Conservation (phyloP, 2,888 invertebrate genomes). For the Mythimna lalbum region DNA sequence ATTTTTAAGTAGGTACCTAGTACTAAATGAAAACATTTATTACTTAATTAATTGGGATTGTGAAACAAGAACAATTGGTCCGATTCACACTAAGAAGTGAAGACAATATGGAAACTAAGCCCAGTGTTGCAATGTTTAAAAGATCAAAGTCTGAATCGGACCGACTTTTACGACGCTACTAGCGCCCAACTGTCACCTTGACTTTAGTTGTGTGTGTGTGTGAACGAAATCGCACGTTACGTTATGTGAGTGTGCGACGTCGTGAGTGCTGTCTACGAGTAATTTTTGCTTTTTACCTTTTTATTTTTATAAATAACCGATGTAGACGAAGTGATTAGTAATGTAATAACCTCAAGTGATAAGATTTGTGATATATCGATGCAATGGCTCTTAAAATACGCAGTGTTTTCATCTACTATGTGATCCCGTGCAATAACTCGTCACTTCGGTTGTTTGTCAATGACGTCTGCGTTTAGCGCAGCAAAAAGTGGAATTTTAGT, state of each 20-base stretch:
- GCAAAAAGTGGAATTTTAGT: conserved; percentile 90
- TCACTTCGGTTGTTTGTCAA: conserved; percentile 90
- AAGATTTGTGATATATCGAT: conserved; percentile 87
- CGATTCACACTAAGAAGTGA: conserved; percentile 12
- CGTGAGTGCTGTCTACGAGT: conserved; percentile 88
- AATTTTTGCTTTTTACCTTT: conserved; percentile 89
- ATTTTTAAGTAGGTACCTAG: too few relatives aligned
- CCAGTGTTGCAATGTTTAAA: conserved; percentile 64
- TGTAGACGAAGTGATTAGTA: conserved; percentile 85
- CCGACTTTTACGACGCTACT: conserved; percentile 71
- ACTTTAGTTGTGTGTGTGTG: conserved; percentile 71
- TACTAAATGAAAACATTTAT: too few relatives aligned
- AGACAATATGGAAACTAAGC: conserved; percentile 9
- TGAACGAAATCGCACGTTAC: conserved; percentile 87
- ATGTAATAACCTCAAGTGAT: conserved; percentile 87
- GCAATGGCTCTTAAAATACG: conserved; percentile 84
- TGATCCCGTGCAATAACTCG: conserved; percentile 89
- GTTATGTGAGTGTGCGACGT: conserved; percentile 89
- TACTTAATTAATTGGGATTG: not conserved
- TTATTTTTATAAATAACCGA: conserved; percentile 88
- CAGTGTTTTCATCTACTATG: conserved; percentile 88
- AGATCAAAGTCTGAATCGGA: conserved; percentile 54
- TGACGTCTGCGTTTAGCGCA: conserved; percentile 91
- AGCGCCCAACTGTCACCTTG: conserved; percentile 82
- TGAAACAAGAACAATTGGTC: conserved; percentile 10